A percentile compares a stretch with the other conserved stretches of the same genome.
Evolutionary conservation across 1,140 invertebrate genomes (phyloP).

Genomic region (Panagrolaimus sp.): DNA sequence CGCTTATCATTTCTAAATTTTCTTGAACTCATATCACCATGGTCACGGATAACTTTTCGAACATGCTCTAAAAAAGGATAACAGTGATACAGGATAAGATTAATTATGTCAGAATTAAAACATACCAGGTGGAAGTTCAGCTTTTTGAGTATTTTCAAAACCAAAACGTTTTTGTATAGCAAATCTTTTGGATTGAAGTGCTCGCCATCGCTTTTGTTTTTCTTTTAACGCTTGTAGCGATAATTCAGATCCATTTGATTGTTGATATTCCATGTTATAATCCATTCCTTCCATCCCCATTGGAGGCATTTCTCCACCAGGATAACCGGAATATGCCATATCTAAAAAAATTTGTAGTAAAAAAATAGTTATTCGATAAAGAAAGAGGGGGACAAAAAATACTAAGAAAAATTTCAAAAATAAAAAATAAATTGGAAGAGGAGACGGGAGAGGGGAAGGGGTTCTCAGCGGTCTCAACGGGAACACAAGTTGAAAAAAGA

Average conservation of each 20-base stretch:
- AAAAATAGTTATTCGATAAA: not conserved
- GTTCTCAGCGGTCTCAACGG: no score
- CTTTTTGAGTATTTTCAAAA: constrained; percentile 96
- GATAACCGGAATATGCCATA: not conserved
- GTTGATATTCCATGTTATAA: not conserved
- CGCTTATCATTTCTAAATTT: constrained; percentile 98
- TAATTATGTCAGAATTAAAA: no score
- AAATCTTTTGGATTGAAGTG: constrained; percentile 92
- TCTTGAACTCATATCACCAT: constrained; percentile 97
- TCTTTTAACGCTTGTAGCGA: constrained; percentile 45
- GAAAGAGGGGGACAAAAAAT: not conserved
- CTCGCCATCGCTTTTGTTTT: constrained; percentile 91
- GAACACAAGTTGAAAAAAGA: not conserved
- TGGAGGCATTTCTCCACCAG: not conserved
- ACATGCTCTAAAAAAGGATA: constrained; percentile 72
- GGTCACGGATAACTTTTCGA: constrained; percentile 95
- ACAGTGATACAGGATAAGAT: not conserved
- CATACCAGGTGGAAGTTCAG: constrained; percentile 85
- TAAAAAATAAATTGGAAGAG: not conserved
- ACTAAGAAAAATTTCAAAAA: not conserved
- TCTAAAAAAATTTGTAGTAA: not conserved
- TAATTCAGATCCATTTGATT: not conserved
- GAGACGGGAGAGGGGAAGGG: no score
- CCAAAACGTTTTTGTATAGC: constrained; percentile 96
- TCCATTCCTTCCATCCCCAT: not conserved